phyloP scores from a whole-genome alignment of 2,113 vertebrate genomes.

The Leptosomus discolor region DNA sequence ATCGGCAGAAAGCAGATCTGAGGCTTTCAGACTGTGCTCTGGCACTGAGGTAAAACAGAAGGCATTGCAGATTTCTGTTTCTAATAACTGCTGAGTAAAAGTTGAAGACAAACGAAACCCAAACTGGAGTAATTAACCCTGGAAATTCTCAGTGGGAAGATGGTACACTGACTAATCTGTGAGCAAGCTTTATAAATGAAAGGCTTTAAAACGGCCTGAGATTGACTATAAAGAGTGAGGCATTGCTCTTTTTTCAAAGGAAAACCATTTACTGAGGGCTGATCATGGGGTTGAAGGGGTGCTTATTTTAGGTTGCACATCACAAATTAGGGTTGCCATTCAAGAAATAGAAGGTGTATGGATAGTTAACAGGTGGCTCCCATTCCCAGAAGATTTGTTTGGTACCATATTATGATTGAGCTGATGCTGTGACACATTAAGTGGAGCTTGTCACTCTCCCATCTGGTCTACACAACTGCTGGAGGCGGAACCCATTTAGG shows the following conservation, averaged over 20 bases:
- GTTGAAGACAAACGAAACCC: conserved; percentile 24
- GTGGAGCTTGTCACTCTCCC: conserved; percentile 70
- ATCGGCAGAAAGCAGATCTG: conserved; percentile 16
- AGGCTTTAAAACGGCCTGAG: conserved; percentile 46
- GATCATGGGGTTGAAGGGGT: neutral
- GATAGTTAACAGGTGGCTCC: conserved; percentile 75
- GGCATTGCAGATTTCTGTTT: conserved; percentile 45
- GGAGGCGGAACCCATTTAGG: conserved; percentile 61
- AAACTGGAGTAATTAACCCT: conserved; percentile 34
- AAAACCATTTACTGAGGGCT: conserved; percentile 9
- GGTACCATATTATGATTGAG: conserved; percentile 62
- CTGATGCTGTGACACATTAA: conserved; percentile 69
- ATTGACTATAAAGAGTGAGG: conserved; percentile 28
- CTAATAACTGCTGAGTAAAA: conserved; percentile 52
- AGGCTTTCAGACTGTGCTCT: neutral
- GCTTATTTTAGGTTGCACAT: conserved; percentile 36
- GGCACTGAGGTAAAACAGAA: conserved; percentile 50
- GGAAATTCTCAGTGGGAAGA: conserved; percentile 33
- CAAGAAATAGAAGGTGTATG: conserved; percentile 57
- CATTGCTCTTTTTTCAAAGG: neutral
- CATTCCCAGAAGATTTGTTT: conserved; percentile 64
- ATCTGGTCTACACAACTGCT: conserved; percentile 75
- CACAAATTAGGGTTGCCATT: conserved; percentile 52
- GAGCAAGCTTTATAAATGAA: conserved; percentile 45
- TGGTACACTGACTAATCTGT: conserved; percentile 39